Evolutionary conservation across 2,888 invertebrate species (phyloP), one percentile per base, ranked within the genome.

Genomic region (Miltochrista miniata): DNA sequence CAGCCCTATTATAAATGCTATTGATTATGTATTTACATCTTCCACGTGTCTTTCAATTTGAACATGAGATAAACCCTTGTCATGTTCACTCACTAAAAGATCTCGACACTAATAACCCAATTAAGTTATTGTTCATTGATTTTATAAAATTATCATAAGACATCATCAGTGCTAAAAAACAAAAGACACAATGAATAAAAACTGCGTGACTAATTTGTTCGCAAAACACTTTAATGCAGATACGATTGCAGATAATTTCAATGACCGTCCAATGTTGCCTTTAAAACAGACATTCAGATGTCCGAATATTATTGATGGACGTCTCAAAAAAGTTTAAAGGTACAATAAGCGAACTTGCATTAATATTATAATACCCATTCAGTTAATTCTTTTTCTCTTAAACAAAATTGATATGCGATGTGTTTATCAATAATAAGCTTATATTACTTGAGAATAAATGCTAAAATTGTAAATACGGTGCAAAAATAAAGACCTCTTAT

Each of bases 301-400:
- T 88, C 87, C 81, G 77, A 85, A 86, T 81, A 83, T 82, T 85
- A 89, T 90, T 90, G 89, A 91, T 90, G 87, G 81, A 81, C 83
- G 72, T 83, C 74, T 80, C 79, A 84, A 84, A 78, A 81, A 82
- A 79, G 71, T 76, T 77, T 55, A 51, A 64, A 79, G 74, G 73
- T 77, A 87, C 85, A 89, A 86, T 84, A 82, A 83, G 81, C 72
- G 85, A 81, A 86, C 83, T 83, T 88, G 88, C 82, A 87, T 88
- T 88, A 89, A 90, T 89, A 83, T 61, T 85, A 86, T 84, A 89
- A 89, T 89, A 85, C 79, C 81, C 85, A 85, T 87, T 87, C 77
- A 85, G 15, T 18, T 5, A 38, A 11, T n/a, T 18, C 18, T 38
- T 38, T n/a, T 38, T 38, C 15, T 38, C 15, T 38, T 24, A 18